Evolutionary conservation across 1,140 invertebrate species (phyloP).

Genomic region (Drosophila novamexicana): DNA sequence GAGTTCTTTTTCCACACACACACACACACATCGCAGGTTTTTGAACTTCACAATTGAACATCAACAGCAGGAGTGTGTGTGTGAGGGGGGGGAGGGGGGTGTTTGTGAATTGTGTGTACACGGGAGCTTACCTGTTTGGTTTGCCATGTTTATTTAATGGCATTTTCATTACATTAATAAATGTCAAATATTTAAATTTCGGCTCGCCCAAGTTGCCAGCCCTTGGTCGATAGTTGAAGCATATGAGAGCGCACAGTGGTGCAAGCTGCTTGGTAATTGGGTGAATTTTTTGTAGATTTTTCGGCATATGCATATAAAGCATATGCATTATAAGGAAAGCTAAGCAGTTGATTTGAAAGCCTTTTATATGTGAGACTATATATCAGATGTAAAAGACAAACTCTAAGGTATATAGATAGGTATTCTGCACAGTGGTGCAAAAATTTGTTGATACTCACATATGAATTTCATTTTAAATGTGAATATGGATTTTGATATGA

Average conservation of each 20-base stretch:
- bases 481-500: no score
- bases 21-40: conserved; percentile 19
- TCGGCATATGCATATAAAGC: not conserved
- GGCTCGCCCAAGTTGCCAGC: conserved; percentile 54
- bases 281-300: not conserved
- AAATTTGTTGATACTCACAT: no score
- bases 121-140: conserved; percentile 63
- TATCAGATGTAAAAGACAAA: no score
- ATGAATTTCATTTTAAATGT: no score
- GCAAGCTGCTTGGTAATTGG: not conserved
- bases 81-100: not conserved
- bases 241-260: conserved; percentile 41
- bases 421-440: no score
- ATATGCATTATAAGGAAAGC: no score
- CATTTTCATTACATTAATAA: conserved; percentile 80
- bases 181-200: conserved; percentile 80
- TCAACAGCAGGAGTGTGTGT: not conserved
- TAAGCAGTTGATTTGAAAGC: no score
- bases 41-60: conserved; percentile 22
- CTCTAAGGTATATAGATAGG: no score
- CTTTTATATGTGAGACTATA: no score
- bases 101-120: conserved; percentile 29
- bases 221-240: conserved; percentile 24
- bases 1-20: conserved; percentile 37
- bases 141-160: conserved; percentile 74